phyloP scores from a whole-genome alignment of 1,140 invertebrate species.

The Nixonia krombeini region DNA sequence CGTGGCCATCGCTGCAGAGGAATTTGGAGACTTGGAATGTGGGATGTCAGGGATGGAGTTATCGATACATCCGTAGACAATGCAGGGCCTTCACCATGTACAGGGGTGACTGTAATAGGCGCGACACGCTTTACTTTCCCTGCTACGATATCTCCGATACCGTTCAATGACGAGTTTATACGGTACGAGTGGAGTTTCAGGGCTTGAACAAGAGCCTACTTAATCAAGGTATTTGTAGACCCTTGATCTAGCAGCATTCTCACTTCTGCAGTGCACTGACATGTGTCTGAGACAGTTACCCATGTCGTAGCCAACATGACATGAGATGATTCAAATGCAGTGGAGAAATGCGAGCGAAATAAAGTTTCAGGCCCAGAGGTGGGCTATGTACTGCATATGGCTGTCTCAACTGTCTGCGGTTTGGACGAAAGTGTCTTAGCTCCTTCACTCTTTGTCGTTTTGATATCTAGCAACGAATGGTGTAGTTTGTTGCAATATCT shows the following conservation, averaged over 20 bases:
- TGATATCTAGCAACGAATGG: too few species aligned
- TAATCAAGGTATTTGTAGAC: conserved; percentile 5
- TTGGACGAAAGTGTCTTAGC: too few species aligned
- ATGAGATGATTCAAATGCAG: not conserved
- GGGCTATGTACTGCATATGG: too few species aligned
- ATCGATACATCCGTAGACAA: conserved; percentile 8
- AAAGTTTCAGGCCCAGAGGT: not conserved
- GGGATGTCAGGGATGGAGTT: conserved; percentile 3
- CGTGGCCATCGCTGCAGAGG: not conserved
- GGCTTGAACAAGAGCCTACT: not conserved
- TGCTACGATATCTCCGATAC: not conserved
- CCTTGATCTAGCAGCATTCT: conserved; percentile 19
- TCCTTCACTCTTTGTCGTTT: too few species aligned
- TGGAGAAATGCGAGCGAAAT: not conserved
- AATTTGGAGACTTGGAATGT: not conserved
- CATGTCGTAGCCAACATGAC: not conserved
- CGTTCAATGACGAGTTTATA: too few species aligned
- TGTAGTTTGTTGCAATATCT: too few species aligned
- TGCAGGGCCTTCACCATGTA: not conserved
- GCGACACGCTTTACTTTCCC: not conserved
- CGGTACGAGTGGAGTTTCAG: too few species aligned
- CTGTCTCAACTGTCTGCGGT: too few species aligned
- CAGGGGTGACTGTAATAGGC: not conserved
- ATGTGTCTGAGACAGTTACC: not conserved
- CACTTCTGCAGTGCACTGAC: not conserved